These are phyloP conservation scores for Metacarcinus magister DNA, from an alignment of 2,888 invertebrate genomes.

Conservation along the genomic window DNA sequence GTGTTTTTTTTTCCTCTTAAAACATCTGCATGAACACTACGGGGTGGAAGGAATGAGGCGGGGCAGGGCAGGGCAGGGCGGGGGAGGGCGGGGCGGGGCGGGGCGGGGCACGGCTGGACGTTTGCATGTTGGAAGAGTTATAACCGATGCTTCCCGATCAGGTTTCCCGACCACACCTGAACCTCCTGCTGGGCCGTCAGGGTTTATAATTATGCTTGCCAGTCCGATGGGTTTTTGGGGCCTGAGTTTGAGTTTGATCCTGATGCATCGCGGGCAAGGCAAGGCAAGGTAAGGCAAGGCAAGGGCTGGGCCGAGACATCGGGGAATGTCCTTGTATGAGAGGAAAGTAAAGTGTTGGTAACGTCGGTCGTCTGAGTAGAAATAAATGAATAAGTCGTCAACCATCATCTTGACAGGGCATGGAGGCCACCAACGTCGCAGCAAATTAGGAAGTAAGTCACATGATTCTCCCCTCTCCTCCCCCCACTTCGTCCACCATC, in stretches of 20 bases:
- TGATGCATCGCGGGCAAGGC: slow-evolving; percentile 4
- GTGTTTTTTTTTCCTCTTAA: not conserved
- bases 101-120: not conserved
- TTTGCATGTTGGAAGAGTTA: slow-evolving; percentile 46
- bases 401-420: not conserved
- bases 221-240: not conserved
- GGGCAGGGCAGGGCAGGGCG: not conserved
- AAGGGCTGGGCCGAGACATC: not conserved
- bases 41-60: not conserved
- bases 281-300: too few species aligned
- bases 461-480: not conserved
- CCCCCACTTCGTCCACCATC: not conserved
- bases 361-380: not conserved
- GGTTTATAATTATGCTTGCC: slow-evolving; percentile 51
- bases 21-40: slow-evolving; percentile 1
- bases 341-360: slow-evolving; percentile 26
- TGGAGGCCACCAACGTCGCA: slow-evolving; percentile 45
- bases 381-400: slow-evolving; percentile 22
- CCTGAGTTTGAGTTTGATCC: slow-evolving; percentile 40
- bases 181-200: slow-evolving; percentile 35
- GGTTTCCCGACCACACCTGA: slow-evolving; percentile 45
- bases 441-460: slow-evolving; percentile 53
- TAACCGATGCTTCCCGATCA: slow-evolving; percentile 37
- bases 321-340: slow-evolving; percentile 30
- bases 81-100: not conserved